phyloP scores from a whole-genome alignment of 2,113 vertebrate genomes.

The Halcyon malimbica region DNA sequence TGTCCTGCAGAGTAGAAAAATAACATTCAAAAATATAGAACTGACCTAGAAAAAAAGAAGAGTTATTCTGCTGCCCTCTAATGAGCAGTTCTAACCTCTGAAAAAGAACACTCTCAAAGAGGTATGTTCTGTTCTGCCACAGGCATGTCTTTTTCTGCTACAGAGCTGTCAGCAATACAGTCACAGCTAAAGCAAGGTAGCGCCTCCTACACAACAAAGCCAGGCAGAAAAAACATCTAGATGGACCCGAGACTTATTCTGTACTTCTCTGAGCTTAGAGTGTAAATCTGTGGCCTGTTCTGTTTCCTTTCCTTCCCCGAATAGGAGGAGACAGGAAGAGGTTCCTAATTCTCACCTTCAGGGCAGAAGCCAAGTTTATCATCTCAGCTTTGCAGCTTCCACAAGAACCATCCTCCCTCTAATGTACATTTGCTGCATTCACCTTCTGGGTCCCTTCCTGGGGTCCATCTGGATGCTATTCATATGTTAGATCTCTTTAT shows the following conservation, averaged over 20 bases:
- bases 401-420: background rate
- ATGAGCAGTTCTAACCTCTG: constrained; percentile 28
- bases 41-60: constrained; percentile 57
- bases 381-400: background rate
- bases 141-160: background rate
- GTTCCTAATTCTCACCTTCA: background rate
- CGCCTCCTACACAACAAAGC: background rate
- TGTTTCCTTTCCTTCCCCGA: background rate
- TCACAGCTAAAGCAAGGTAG: background rate
- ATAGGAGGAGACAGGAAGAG: background rate
- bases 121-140: background rate
- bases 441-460: background rate
- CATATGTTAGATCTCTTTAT: background rate
- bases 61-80: constrained; percentile 66
- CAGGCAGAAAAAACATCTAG: background rate
- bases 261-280: background rate
- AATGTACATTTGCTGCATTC: background rate
- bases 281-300: background rate
- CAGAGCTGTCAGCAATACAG: background rate
- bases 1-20: background rate
- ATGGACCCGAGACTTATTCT: background rate
- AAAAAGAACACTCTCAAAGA: background rate
- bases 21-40: background rate
- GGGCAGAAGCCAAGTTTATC: background rate
- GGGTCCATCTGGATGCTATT: background rate